These are phyloP conservation scores for Drosophila murphyi DNA, from an alignment of 1,140 invertebrate species.

Conservation along the genomic window DNA sequence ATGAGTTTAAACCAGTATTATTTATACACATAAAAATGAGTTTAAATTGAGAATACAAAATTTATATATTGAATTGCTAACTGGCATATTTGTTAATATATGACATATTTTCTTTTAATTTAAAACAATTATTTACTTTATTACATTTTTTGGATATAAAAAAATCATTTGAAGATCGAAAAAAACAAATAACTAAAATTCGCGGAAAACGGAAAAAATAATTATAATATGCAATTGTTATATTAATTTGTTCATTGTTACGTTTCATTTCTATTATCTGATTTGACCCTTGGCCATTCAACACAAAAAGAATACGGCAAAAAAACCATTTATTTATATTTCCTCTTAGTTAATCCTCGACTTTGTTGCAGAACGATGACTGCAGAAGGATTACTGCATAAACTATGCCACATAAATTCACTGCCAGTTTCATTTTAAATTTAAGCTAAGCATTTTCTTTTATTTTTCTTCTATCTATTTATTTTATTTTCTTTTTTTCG, in stretches of 20 bases:
- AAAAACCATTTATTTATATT: constrained; percentile 17
- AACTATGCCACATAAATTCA: constrained; percentile 40
- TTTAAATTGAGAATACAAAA: too few relatives aligned
- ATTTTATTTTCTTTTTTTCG: constrained; percentile 17
- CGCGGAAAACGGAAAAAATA: too few relatives aligned
- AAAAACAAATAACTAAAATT: too few relatives aligned
- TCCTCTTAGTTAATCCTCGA: constrained; percentile 21
- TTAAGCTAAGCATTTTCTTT: constrained; percentile 37
- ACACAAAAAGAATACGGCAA: not conserved
- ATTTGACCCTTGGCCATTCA: constrained; percentile 12
- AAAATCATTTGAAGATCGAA: too few relatives aligned
- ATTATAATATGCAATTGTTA: not conserved
- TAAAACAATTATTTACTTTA: not conserved
- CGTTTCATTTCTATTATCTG: not conserved
- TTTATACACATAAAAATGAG: too few relatives aligned
- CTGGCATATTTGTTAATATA: too few relatives aligned
- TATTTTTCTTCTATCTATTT: not conserved
- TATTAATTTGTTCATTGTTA: not conserved
- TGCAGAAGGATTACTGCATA: constrained; percentile 14
- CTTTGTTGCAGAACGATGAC: constrained; percentile 20
- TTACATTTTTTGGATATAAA: too few relatives aligned
- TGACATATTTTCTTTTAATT: not conserved
- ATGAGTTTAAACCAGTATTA: too few relatives aligned
- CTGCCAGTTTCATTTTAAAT: constrained; percentile 32
- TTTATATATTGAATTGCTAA: too few relatives aligned